These are phyloP conservation scores for Simalia tracyae DNA, from an alignment of 2,797 vertebrate species.

Conservation along the genomic window DNA sequence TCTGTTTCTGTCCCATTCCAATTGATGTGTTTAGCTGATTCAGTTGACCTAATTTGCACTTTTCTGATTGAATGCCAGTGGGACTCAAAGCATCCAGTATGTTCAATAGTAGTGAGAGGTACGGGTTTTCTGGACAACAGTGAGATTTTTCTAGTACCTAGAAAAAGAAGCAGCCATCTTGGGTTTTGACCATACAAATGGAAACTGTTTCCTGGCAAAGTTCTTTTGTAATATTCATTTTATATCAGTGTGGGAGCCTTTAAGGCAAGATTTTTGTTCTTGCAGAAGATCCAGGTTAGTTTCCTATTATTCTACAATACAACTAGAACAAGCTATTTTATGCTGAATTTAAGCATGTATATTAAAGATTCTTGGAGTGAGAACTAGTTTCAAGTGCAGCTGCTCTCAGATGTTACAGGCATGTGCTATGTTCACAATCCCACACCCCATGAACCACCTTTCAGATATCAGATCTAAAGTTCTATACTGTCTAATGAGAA, in stretches of 20 bases:
- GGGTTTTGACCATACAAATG: not conserved
- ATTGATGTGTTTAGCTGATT: not conserved
- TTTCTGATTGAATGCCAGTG: not conserved
- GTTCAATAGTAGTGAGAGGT: not conserved
- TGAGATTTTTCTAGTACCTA: not conserved
- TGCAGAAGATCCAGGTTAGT: not conserved
- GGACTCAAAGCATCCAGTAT: not conserved
- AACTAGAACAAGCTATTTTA: not conserved
- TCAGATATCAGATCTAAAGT: not conserved
- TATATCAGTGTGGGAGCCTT: not conserved
- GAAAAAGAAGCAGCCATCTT: not conserved
- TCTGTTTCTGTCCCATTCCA: not conserved
- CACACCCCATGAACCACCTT: not conserved
- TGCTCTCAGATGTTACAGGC: not conserved
- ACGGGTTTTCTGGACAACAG: not conserved
- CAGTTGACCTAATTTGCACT: not conserved
- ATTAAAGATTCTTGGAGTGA: not conserved
- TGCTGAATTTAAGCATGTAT: not conserved
- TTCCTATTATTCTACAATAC: not conserved
- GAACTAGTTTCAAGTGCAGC: not conserved
- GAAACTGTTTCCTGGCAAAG: not conserved
- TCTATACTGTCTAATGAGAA: not conserved
- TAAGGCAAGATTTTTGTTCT: not conserved
- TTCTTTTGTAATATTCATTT: not conserved
- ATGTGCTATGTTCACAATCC: not conserved